Percentiles rank a stretch among this genome's conserved stretches.
These are phyloP conservation scores for Acropora tenuis DNA, from an alignment of 64 coral and sea anemone species.

Conservation along the genomic window DNA sequence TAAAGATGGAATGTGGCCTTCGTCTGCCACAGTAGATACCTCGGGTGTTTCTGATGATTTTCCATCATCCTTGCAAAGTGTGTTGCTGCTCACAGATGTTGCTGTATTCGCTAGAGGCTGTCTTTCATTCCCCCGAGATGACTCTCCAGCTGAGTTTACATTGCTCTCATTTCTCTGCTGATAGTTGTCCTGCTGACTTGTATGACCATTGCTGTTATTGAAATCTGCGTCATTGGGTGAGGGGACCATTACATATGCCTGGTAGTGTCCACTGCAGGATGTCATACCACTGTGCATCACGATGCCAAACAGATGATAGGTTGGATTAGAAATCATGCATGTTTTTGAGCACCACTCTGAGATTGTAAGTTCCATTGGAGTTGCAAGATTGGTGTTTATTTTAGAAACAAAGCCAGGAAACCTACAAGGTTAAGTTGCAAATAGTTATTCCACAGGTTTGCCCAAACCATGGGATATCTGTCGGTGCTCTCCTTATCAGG, in stretches of 20 bases:
- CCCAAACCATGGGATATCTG: no score
- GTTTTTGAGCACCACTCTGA: slow-evolving; percentile 86
- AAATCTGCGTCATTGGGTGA: neutral
- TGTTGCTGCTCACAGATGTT: neutral
- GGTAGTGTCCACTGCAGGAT: slow-evolving; percentile 96
- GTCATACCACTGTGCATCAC: slow-evolving; percentile 99
- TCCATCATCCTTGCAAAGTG: neutral
- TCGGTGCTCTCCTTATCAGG: no score
- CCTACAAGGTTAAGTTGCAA: slow-evolving; percentile 20
- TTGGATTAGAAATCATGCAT: slow-evolving; percentile 17
- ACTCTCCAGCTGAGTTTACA: neutral
- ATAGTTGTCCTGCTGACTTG: neutral
- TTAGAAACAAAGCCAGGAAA: slow-evolving; percentile 79
- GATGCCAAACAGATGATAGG: slow-evolving; percentile 91
- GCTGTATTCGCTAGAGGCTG: neutral
- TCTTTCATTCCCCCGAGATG: neutral
- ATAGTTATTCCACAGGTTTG: neutral
- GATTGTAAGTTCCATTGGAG: slow-evolving; percentile 78
- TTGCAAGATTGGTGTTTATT: slow-evolving; percentile 88
- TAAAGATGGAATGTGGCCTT: neutral
- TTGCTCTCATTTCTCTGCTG: neutral
- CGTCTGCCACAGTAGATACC: neutral
- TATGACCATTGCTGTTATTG: slow-evolving; percentile 10
- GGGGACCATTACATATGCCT: slow-evolving; percentile 87
- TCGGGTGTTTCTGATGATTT: neutral